Percentiles rank a stretch among this genome's conserved stretches.
Evolutionary conservation across 2,113 vertebrate genomes (phyloP).

Genomic region (Psilopsiagon aymara): DNA sequence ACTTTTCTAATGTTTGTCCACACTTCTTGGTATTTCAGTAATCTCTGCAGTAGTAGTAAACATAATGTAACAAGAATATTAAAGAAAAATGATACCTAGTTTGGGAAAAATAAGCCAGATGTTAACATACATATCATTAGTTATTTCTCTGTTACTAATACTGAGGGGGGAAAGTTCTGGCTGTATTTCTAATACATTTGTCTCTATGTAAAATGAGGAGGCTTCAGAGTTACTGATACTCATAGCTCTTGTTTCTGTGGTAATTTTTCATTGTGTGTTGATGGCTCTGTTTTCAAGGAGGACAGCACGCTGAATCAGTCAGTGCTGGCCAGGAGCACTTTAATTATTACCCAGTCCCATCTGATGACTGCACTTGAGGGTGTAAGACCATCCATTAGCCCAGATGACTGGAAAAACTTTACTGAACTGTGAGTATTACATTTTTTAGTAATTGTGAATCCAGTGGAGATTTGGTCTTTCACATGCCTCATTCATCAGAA

Average conservation of each 20-base stretch:
- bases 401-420: constrained; percentile 88
- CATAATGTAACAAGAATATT: neutral
- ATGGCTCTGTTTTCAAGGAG: constrained; percentile 73
- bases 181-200: neutral
- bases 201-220: neutral
- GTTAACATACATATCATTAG: neutral
- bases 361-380: constrained; percentile 80
- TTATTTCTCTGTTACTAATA: neutral
- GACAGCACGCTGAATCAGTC: constrained; percentile 68
- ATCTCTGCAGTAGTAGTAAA: neutral
- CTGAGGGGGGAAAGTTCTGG: neutral
- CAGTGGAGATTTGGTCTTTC: neutral
- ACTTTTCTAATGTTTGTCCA: neutral
- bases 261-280: neutral
- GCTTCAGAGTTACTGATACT: neutral
- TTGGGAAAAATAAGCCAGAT: neutral
- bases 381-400: constrained; percentile 86
- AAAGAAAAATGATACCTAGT: neutral
- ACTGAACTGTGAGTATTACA: constrained; percentile 84
- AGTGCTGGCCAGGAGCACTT: constrained; percentile 67
- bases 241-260: neutral
- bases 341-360: constrained; percentile 81
- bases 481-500: neutral
- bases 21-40: neutral
- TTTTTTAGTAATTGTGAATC: neutral